Conservation (phyloP, 2,797 vertebrate genomes). For the Tangara arthus region DNA sequence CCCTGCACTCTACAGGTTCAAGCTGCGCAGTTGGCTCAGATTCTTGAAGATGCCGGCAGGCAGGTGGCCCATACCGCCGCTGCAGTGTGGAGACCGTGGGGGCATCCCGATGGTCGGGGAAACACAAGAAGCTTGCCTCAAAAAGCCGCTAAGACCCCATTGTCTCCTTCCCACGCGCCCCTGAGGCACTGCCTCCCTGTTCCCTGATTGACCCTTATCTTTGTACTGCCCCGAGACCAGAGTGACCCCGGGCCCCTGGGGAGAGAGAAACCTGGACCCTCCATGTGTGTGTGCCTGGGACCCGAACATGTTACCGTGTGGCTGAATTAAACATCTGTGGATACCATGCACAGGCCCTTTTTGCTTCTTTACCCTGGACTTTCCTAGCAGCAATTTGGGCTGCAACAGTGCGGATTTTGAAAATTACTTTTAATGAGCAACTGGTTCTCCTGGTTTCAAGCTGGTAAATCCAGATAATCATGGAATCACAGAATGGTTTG, state of each 20-base stretch:
- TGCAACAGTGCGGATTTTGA: not conserved
- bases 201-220: not conserved
- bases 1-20: no score
- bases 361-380: not conserved
- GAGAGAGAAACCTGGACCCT: not conserved
- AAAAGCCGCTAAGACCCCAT: not conserved
- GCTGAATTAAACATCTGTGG: not conserved
- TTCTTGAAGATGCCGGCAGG: no score
- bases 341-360: not conserved
- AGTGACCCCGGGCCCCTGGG: not conserved
- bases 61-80: no score
- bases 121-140: not conserved
- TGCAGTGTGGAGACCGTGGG: not conserved
- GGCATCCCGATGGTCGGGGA: not conserved
- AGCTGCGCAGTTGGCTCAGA: no score
- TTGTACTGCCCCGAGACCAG: not conserved
- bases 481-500: not conserved
- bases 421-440: not conserved
- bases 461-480: not conserved
- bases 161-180: not conserved
- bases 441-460: not conserved
- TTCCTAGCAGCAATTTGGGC: not conserved
- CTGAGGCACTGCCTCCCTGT: not conserved
- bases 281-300: not conserved
- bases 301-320: accelerated